A percentile compares a stretch with the other conserved stretches of the same genome.
phyloP scores from a whole-genome alignment of 2,113 vertebrate species.

The Phaethornis superciliosus region DNA sequence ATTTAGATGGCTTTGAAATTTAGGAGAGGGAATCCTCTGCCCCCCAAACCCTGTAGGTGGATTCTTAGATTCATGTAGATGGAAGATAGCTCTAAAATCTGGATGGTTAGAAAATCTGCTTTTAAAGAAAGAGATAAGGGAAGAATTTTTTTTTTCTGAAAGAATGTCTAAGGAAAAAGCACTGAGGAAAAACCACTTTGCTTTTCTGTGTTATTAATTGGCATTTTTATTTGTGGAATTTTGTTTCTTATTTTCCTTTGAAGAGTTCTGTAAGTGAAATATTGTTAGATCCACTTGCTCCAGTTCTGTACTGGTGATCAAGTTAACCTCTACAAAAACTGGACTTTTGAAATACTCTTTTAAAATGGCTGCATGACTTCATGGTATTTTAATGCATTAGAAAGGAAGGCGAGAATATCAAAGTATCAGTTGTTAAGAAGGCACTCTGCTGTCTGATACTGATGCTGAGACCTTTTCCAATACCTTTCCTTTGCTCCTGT shows the following conservation, averaged over 20 bases:
- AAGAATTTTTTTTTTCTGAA: not conserved
- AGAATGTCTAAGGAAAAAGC: not conserved
- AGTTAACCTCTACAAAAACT: conserved; percentile 40
- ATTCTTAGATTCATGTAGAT: not conserved
- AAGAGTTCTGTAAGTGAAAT: conserved; percentile 27
- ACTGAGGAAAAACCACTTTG: not conserved
- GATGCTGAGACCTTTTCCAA: conserved; percentile 31
- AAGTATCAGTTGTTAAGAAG: not conserved
- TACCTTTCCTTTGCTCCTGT: conserved; percentile 37
- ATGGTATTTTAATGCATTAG: conserved; percentile 38
- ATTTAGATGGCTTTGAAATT: conserved; percentile 8
- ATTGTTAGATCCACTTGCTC: conserved; percentile 31
- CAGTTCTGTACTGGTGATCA: conserved; percentile 51
- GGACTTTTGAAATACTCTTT: conserved; percentile 32
- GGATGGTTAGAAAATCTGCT: conserved; percentile 9
- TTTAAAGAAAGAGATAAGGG: not conserved
- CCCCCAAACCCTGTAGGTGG: not conserved
- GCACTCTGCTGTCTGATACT: not conserved
- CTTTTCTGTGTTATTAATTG: conserved; percentile 37
- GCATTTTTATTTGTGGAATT: conserved; percentile 18
- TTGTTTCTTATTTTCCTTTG: conserved; percentile 30
- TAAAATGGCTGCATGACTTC: conserved; percentile 56
- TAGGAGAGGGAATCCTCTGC: not conserved
- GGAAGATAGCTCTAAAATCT: not conserved
- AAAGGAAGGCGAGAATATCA: conserved; percentile 26